Evolutionary conservation across 2,888 invertebrate genomes (phyloP), one percentile per base, ranked within the genome.

Genomic region (Coenonympha arcania): DNA sequence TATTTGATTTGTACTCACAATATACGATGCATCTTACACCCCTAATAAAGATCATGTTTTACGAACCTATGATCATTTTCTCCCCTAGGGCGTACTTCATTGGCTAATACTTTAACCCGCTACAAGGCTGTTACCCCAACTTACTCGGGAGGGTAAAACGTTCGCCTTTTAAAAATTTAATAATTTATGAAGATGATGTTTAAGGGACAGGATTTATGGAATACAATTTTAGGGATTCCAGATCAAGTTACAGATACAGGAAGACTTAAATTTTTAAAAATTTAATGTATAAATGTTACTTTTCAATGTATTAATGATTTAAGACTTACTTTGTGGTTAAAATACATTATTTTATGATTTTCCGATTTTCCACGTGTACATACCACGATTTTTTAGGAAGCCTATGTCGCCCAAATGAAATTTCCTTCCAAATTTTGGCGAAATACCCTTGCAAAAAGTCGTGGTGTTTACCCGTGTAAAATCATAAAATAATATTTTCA

Each of bases 31-130:
- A 51, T 60, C 64, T 60, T 61, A 63, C 64, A 62, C 59, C 63
- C 58, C 57, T 71, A 76, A 71, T 77, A 76, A 76, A 76, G 64
- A 66, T 65, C 62, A 70, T 72, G 71, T 72, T 76, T 74, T 76
- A 77, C 66, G 65, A 61, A 60, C 62, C 61, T 61, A 61, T 54
- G 34, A 48, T 49, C 62, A 62, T 65, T 65, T 55, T 54, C 53
- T 55, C 59, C 64, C 60, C 62, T 57, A 48, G 52, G 56, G 65
- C 52, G 53, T 54, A 54, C 58, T 65, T 69, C 65, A 71, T 68
- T 67, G 65, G 64, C 53, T 58, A 63, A 64, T 64, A 60, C 60
- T 66, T 60, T 62, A 62, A 58, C 57, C 46, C 50, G 44, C 56
- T 57, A 59, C 43, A 20, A 9, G 44, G 15, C 11, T 40, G 47